Conservation (phyloP, 2,797 vertebrate genomes). For the Miichthys miiuy region DNA sequence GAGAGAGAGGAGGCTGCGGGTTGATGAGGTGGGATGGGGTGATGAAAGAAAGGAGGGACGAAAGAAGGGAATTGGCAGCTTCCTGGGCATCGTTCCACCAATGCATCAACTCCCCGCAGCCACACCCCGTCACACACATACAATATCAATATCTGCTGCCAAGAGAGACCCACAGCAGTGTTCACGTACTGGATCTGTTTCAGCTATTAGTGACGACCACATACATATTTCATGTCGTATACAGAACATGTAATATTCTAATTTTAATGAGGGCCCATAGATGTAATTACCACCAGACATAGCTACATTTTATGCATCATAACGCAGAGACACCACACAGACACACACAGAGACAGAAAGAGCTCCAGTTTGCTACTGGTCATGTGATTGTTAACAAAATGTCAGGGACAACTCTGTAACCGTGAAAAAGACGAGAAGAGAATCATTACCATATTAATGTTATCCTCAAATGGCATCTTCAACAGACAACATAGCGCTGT, state of each 20-base stretch:
- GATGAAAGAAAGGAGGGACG: conserved; percentile 59
- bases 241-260: neutral
- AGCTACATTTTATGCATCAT: neutral
- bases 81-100: conserved; percentile 70
- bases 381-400: conserved; percentile 29
- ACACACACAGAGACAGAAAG: neutral
- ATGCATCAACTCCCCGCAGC: conserved; percentile 74
- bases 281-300: too few relatives aligned
- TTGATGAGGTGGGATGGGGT: conserved; percentile 51
- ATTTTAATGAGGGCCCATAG: neutral
- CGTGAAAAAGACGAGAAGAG: conserved; percentile 2
- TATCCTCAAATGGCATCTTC: conserved; percentile 2
- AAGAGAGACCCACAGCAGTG: conserved; percentile 37
- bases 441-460: conserved; percentile 10
- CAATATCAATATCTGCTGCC: conserved; percentile 43
- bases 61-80: conserved; percentile 59
- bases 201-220: neutral
- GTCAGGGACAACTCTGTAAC: conserved; percentile 1
- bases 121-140: conserved; percentile 67
- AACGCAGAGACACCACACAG: neutral
- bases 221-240: neutral
- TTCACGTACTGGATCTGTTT: conserved; percentile 13
- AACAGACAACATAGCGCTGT: neutral
- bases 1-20: conserved; percentile 20
- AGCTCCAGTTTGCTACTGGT: neutral